Evolutionary conservation across 2,797 vertebrate genomes (phyloP).

Genomic region (Muscicapa comitata): DNA sequence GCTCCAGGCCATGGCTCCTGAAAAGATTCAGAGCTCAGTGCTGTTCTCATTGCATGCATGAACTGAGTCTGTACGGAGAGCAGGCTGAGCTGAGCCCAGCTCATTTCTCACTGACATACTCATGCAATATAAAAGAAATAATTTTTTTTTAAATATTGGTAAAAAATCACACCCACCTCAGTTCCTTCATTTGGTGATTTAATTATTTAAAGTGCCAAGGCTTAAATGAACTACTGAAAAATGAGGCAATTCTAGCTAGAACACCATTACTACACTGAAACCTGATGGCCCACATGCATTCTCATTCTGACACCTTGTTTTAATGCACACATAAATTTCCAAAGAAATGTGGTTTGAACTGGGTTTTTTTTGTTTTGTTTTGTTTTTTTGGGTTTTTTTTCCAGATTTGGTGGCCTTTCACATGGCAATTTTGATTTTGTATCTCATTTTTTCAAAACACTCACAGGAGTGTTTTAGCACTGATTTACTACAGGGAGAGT

Average conservation of each 20-base stretch:
- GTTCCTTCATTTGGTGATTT: not conserved
- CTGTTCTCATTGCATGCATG: not conserved
- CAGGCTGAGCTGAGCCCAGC: not conserved
- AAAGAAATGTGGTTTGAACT: not conserved
- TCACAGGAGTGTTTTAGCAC: not conserved
- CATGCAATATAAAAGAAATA: not conserved
- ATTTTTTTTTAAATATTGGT: not conserved
- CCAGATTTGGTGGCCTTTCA: not conserved
- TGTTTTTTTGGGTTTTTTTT: not conserved
- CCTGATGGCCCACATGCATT: not conserved
- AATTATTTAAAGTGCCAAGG: not conserved
- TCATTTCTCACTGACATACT: not conserved
- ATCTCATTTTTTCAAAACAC: not conserved
- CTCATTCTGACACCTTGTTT: not conserved
- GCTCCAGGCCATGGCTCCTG: not conserved
- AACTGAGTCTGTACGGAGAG: not conserved
- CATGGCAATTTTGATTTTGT: not conserved
- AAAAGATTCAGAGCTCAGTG: not conserved
- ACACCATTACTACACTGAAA: not conserved
- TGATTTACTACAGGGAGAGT: not conserved
- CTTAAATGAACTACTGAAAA: constrained; percentile 1
- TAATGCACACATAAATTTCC: not conserved
- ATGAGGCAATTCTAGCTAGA: not conserved
- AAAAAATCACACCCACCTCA: not conserved
- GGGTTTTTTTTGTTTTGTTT: not conserved